These are phyloP conservation scores for Drosophila sp. DNA, from an alignment of 1,140 invertebrate species.

Conservation along the genomic window DNA sequence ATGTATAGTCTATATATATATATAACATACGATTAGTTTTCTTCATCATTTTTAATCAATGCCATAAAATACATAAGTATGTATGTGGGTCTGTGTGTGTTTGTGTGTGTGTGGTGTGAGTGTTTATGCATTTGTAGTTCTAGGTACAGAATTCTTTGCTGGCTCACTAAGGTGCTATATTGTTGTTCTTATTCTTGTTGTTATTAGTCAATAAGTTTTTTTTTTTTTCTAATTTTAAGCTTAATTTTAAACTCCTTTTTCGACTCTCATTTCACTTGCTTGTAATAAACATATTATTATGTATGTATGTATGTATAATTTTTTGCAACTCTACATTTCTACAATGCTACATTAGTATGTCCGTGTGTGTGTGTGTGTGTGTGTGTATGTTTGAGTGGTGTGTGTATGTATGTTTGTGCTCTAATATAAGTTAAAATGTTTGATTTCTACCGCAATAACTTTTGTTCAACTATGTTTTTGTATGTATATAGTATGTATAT, in stretches of 20 bases:
- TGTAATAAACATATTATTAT: constrained; percentile 39
- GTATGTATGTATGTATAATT: constrained; percentile 29
- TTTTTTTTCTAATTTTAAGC: constrained; percentile 59
- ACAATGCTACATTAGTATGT: constrained; percentile 66
- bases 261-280: constrained; percentile 40
- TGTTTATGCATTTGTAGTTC: constrained; percentile 52
- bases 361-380: constrained; percentile 27
- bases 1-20: constrained; percentile 21
- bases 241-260: constrained; percentile 59
- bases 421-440: constrained; percentile 77
- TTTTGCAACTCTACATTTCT: constrained; percentile 74
- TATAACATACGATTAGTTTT: constrained; percentile 41
- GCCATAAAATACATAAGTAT: constrained; percentile 63
- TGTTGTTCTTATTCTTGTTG: constrained; percentile 27
- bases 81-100: constrained; percentile 32
- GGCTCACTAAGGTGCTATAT: constrained; percentile 70
- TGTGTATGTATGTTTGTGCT: constrained; percentile 45
- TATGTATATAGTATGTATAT: constrained; percentile 43
- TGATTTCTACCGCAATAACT: constrained; percentile 72
- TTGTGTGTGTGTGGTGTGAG: constrained; percentile 37
- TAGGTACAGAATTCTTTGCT: constrained; percentile 75
- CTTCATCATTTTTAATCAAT: constrained; percentile 45
- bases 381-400: constrained; percentile 20
- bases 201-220: constrained; percentile 29
- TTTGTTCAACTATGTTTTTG: constrained; percentile 56